Evolutionary conservation across 2,888 invertebrate genomes (phyloP), one percentile per base, ranked within the genome.

Genomic region (Coleophora deauratella): DNA sequence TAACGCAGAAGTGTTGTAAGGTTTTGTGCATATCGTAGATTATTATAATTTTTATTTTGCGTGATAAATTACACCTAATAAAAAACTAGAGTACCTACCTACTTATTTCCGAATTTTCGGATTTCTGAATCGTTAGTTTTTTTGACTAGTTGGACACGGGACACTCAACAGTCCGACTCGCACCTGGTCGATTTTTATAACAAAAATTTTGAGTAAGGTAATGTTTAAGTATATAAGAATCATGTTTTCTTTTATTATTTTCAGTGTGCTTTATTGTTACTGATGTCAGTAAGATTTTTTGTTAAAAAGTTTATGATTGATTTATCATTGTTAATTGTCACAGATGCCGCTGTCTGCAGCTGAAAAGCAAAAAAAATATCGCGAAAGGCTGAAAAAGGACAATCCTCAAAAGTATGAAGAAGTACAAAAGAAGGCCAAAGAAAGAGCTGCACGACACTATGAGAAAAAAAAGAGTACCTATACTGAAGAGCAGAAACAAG

Each of bases 401-500:
- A 37, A 37, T 37, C 37, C 37, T 13, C 12, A 37, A 27, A 37
- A 37, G 10, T 27, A 28, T 27, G 9, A 37, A 14, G 13, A 37
- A n/a, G 10, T 8, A 37, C 31, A 38, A 38, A 21, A 21, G 21
- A 21, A 21, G 21, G 21, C 21, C 30, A 13, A 12, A 21, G 38
- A 38, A 38, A 38, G 32, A 38, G 31, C 38, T 27, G n/a, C 10
- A 27, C 12, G 9, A 6, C 15, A 28, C 27, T 13, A 28, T 28
- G 27, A 37, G 27, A 37, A 37, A 13, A 27, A 27, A 37, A 37
- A 9, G 4, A 27, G 9, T 13, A 38, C 15, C 14, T 38, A 32
- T 30, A 38, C 10, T 14, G 32, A 38, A 38, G 27, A 32, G 31
- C 8, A 38, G 38, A 32, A 31, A 38, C 13, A 32, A 30, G 38